Base-by-base conservation (phyloP, 2,113 vertebrate genomes). In the Patagioenas fasciata region DNA sequence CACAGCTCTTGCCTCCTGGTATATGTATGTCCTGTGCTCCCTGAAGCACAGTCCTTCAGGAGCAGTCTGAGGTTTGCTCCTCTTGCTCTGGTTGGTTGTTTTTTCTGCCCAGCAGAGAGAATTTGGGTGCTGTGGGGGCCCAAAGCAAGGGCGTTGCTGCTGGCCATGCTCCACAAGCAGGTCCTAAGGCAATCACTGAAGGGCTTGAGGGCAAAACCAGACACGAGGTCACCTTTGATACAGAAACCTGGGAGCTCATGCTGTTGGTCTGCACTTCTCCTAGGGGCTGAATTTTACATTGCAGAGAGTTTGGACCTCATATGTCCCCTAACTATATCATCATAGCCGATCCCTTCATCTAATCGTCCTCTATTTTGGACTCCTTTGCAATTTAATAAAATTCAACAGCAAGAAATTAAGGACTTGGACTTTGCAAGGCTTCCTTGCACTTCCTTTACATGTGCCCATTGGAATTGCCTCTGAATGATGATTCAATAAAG, bases 1-100 rank as follows among this genome's bases (percentile, higher is more conserved):
- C 5, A 0, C 36, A 25, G 34, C 26, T 86, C 48, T 80, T 74
- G n/a, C 31, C 21, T 80, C 17, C n/a, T 42, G 25, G 14, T 56
- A 13, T 36, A 34, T 4, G 11, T 26, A 28, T 1, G 0, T 56
- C 16, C 38, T 1, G 0, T 31, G 24, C 13, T 15, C 10, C 12
- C 51, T 66, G 32, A 60, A 54, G 28, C 28, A 40, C 28, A 29
- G 38, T 31, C 47, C 42, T 53, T 70, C 42, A 25, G 70, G 54
- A 70, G 18, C 56, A 69, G 48, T 11, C 21, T 61, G 53, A 70
- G 23, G 15, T 77, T 80, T 80, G 19, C 17, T 32, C 10, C 3
- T 26, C 71, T 83, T 71, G 50, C 14, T 83, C 32, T 67, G 14
- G 11, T 11, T 58, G 64, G 1, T 23, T 66, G 83, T 60, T 48